Conservation (phyloP, 2,888 invertebrate genomes). For the Clunio marinus region DNA sequence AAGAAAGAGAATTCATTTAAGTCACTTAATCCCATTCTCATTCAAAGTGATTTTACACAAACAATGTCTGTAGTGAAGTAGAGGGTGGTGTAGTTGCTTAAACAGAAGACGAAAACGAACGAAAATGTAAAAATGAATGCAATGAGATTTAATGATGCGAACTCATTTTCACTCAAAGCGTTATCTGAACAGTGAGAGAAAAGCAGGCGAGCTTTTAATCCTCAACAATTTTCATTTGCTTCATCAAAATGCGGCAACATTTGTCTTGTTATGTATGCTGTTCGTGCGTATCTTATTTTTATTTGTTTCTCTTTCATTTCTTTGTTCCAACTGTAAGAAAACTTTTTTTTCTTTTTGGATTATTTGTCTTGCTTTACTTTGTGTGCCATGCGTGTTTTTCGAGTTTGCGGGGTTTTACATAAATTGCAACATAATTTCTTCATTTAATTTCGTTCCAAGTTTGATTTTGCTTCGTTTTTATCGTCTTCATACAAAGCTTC, state of each 20-base stretch:
- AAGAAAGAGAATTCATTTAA: constrained; percentile 15
- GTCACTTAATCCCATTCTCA: constrained; percentile 8
- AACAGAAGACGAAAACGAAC: background rate
- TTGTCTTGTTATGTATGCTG: constrained; percentile 4
- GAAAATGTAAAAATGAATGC: constrained; percentile 12
- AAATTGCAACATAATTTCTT: constrained; percentile 25
- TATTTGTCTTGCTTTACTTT: background rate
- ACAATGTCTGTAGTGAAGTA: too few species aligned
- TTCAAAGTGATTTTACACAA: background rate
- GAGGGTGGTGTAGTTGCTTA: too few species aligned
- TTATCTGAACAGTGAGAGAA: background rate
- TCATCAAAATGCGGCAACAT: constrained; percentile 5
- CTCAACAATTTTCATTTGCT: constrained; percentile 27
- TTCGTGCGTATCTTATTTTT: background rate
- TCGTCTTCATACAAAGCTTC: background rate
- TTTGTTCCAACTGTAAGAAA: background rate
- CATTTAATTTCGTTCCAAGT: constrained; percentile 1
- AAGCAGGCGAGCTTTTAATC: constrained; percentile 21
- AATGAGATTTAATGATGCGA: constrained; percentile 31
- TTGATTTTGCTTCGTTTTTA: background rate
- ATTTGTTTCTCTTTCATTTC: background rate
- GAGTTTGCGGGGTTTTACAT: constrained; percentile 11
- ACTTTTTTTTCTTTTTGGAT: background rate
- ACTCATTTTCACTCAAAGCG: constrained; percentile 6
- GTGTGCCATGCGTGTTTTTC: background rate